These are phyloP conservation scores for Neodiprion lecontei DNA, from an alignment of 1,140 invertebrate genomes.

Conservation along the genomic window DNA sequence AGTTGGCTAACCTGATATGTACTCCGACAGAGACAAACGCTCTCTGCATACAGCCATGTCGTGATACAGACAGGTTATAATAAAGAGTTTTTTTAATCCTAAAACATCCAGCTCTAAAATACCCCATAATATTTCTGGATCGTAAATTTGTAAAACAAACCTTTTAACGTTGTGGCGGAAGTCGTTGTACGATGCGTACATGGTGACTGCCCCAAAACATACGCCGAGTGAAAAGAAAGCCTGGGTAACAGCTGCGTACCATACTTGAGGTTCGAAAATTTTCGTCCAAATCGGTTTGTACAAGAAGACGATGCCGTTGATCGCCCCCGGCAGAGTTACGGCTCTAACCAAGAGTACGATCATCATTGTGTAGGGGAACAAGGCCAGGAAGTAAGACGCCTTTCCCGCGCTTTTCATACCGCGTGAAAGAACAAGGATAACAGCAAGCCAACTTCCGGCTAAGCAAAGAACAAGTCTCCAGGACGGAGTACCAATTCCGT, in stretches of 20 bases:
- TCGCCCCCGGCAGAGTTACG: conserved; percentile 76
- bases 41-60: no score
- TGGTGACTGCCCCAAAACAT: conserved; percentile 76
- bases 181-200: conserved; percentile 83
- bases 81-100: no score
- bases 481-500: conserved; percentile 75
- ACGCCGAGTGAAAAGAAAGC: conserved; percentile 80
- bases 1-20: no score
- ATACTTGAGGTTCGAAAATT: conserved; percentile 68
- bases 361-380: conserved; percentile 86
- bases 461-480: conserved; percentile 79
- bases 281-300: conserved; percentile 69
- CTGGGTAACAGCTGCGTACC: conserved; percentile 79
- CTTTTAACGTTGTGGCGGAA: conserved; percentile 83
- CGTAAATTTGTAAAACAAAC: conserved; percentile 56
- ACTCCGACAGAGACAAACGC: no score
- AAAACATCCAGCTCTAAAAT: background rate
- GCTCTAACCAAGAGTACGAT: conserved; percentile 77
- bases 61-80: no score
- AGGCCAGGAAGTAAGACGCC: conserved; percentile 80
- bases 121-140: background rate
- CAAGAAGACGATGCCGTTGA: conserved; percentile 76
- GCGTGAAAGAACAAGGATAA: conserved; percentile 78
- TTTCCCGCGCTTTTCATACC: conserved; percentile 82
- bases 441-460: conserved; percentile 76